A percentile compares a stretch with the other conserved stretches of the same genome.
These are phyloP conservation scores for Aleiodes sp. DNA, from an alignment of 1,140 invertebrate species.

Conservation along the genomic window DNA sequence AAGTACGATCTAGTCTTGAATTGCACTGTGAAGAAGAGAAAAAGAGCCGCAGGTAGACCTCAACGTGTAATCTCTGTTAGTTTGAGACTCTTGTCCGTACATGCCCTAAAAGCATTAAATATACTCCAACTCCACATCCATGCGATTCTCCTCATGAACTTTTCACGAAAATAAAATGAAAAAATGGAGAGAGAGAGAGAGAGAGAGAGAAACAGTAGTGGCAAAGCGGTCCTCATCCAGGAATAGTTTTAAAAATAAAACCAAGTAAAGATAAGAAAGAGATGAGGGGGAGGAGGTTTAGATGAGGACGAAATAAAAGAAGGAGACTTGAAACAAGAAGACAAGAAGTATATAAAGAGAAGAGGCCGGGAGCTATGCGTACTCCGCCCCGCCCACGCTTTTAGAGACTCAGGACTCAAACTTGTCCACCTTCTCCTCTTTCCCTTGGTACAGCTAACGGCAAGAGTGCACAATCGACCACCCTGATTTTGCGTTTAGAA, in stretches of 20 bases:
- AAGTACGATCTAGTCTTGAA: no score
- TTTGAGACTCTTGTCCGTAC: constrained; percentile 28
- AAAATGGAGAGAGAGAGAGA: not conserved
- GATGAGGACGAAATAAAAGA: not conserved
- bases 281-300: not conserved
- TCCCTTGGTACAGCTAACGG: constrained; percentile 54
- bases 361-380: constrained; percentile 66
- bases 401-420: constrained; percentile 63
- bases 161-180: not conserved
- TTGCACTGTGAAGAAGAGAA: no score
- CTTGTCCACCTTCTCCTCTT: constrained; percentile 66
- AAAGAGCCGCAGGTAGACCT: no score
- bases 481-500: constrained; percentile 35
- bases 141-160: constrained; percentile 44
- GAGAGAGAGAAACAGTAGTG: not conserved
- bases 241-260: not conserved
- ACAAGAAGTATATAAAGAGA: constrained; percentile 33
- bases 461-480: constrained; percentile 51
- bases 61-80: constrained; percentile 49
- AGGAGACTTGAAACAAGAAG: constrained; percentile 15
- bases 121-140: no score
- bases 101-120: constrained; percentile 56
- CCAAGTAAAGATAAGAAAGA: not conserved
- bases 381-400: constrained; percentile 66
- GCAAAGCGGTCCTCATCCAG: not conserved